Evolutionary conservation across 2,888 invertebrate genomes (phyloP).

Genomic region (Strigamia transsilvanica): DNA sequence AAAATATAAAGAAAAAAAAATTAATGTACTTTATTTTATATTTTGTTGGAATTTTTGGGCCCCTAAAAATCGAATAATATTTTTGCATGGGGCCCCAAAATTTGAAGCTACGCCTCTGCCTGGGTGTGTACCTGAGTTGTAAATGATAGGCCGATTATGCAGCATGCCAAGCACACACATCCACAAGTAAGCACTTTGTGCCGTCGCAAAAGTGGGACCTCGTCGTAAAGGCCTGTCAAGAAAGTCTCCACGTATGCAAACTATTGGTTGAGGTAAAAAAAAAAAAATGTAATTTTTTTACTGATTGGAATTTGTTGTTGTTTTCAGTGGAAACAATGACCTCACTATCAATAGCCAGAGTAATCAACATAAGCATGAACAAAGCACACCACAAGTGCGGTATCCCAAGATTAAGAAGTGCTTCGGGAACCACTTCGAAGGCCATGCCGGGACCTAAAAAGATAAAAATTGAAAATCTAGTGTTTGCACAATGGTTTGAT

Average conservation of each 20-base stretch:
- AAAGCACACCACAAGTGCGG: not conserved
- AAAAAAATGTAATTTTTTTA: not conserved
- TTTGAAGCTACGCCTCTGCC: too few relatives aligned
- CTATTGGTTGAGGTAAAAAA: not conserved
- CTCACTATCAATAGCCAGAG: slow-evolving; percentile 2
- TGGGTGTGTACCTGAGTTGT: slow-evolving; percentile 9
- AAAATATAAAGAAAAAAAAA: too few relatives aligned
- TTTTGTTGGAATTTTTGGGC: too few relatives aligned
- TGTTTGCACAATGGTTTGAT: not conserved
- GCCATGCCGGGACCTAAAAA: slow-evolving; percentile 9
- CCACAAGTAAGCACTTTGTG: slow-evolving; percentile 9
- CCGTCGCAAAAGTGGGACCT: not conserved
- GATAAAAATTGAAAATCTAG: not conserved
- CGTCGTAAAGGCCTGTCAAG: not conserved
- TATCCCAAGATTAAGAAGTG: not conserved
- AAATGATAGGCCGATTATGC: not conserved
- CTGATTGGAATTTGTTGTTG: not conserved
- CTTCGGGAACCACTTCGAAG: slow-evolving; percentile 16
- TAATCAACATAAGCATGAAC: not conserved
- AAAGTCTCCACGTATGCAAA: slow-evolving; percentile 20
- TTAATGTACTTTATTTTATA: too few relatives aligned
- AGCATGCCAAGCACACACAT: not conserved
- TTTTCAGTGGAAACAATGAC: not conserved
- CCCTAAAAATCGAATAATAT: too few relatives aligned
- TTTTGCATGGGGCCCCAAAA: too few relatives aligned